Evolutionary conservation across 2,797 vertebrate genomes (phyloP), one percentile per base, ranked within the genome.

Genomic region (Sebastes baramenuke): DNA sequence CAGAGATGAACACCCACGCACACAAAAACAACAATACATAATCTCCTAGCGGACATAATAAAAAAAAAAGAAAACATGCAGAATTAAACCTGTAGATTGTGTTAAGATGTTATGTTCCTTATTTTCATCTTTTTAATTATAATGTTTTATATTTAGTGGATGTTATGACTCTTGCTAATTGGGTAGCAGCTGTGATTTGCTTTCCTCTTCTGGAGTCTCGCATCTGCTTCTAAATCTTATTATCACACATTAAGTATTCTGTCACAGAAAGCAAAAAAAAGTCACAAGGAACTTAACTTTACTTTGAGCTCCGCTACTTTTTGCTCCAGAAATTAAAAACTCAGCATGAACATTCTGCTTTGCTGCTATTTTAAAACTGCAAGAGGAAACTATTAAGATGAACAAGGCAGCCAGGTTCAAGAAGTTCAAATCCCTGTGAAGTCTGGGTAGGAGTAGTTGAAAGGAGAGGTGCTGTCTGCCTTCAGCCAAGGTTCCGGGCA

Each of bases 401-500:
- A 82, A 67, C 62, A 64, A 67, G 65, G 42, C 54, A 22, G 58
- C 72, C 64, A 70, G 36, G 24, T 83, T 87, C n/a, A 85, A 36
- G 18, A 72, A 84, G 36, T 79, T 80, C 42, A 69, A 61, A 67
- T 24, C 42, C 65, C 71, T 76, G 78, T 84, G 81, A 82, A 81
- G 65, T 81, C 58, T 76, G 38, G 64, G 67, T 65, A n/a, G 75
- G 67, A 77, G 56, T 30, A 75, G 75, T 67, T 89, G 25, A 89
- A 83, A 83, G 81, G 81, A 67, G 52, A 22, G 58, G 22, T 24
- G 67, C 36, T 30, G 67, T 30, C 69, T 55, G 74, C 75, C 66
- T 64, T 82, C 70, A 88, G 84, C 71, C 87, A 80, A 81, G 34
- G 72, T 76, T 88, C 64, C 49, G 70, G 83, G 87, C 81, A 69